Conservation (phyloP, 2,888 invertebrate genomes). For the Tiphia femorata region DNA sequence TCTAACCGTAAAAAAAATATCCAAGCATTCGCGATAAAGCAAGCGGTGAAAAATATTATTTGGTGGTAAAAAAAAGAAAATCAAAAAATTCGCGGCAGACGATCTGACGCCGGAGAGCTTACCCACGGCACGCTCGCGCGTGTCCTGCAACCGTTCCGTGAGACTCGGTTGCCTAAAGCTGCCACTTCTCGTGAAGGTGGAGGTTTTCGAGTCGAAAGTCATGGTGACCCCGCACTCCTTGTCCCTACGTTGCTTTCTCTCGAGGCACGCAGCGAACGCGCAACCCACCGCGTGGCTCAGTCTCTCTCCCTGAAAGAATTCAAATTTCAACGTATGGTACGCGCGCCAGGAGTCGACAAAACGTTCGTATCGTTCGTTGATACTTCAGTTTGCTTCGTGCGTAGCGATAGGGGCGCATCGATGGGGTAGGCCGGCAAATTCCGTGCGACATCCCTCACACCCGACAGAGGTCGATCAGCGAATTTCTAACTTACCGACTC, state of each 20-base stretch:
- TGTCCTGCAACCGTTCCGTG: constrained; percentile 78
- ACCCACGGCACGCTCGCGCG: constrained; percentile 74
- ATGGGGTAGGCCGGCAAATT: neutral
- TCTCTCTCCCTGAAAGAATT: constrained; percentile 83
- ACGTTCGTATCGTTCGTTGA: neutral
- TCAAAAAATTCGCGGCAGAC: too few species aligned
- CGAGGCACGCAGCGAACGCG: constrained; percentile 98
- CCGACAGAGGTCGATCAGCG: neutral
- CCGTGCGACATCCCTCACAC: neutral
- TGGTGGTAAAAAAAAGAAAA: neutral
- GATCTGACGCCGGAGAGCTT: too few species aligned
- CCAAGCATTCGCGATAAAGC: neutral
- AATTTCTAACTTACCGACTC: constrained; percentile 84
- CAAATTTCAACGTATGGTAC: neutral
- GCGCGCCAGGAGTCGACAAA: too few species aligned
- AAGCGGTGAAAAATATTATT: neutral
- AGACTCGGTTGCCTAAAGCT: constrained; percentile 90
- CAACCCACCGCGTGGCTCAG: constrained; percentile 99
- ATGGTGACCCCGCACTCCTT: constrained; percentile 95
- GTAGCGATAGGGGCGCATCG: constrained; percentile 3
- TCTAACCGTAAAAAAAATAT: neutral
- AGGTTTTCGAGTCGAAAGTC: constrained; percentile 90
- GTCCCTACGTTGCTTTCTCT: constrained; percentile 96
- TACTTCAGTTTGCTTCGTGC: too few species aligned
- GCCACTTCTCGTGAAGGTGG: constrained; percentile 92